These are phyloP conservation scores for Formica selysi DNA, from an alignment of 1,140 invertebrate species.

Conservation along the genomic window DNA sequence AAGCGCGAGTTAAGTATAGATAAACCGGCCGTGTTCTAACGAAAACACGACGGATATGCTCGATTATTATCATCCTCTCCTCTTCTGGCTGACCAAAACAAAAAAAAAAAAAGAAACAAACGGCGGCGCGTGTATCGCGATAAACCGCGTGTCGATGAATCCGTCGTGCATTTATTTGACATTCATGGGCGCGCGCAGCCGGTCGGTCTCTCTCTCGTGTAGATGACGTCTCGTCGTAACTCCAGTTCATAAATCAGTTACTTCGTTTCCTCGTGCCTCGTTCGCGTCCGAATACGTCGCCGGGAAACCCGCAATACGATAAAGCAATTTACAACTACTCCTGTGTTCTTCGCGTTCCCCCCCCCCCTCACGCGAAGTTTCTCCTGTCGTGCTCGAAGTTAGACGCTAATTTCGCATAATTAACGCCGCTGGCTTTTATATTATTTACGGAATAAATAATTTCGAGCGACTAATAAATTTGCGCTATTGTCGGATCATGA, in stretches of 20 bases:
- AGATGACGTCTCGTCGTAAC: conserved; percentile 56
- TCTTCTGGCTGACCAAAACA: conserved; percentile 16
- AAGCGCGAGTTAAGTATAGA: conserved; percentile 40
- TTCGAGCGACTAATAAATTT: conserved; percentile 36
- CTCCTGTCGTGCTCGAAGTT: conserved; percentile 30
- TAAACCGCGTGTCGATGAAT: conserved; percentile 50
- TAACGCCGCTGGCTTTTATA: conserved; percentile 53
- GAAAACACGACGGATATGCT: background rate
- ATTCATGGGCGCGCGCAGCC: conserved; percentile 47
- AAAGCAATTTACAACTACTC: conserved; percentile 62
- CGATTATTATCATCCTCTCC: background rate
- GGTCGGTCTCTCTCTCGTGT: conserved; percentile 34
- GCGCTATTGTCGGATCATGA: conserved; percentile 21
- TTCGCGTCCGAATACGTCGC: conserved; percentile 55
- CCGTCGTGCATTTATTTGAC: conserved; percentile 52
- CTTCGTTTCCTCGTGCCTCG: conserved; percentile 53
- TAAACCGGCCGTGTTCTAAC: conserved; percentile 23
- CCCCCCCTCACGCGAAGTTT: conserved; percentile 32
- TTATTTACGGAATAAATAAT: conserved; percentile 60
- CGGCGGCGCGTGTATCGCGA: background rate
- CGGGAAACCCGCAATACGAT: conserved; percentile 59
- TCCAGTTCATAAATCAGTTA: conserved; percentile 64
- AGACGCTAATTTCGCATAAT: conserved; percentile 60
- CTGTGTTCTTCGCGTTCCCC: conserved; percentile 41
- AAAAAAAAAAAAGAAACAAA: no score